A percentile compares a stretch with the other conserved stretches of the same genome.
These are phyloP conservation scores for Leptoclinus maculatus DNA, from an alignment of 2,797 vertebrate species.

Conservation along the genomic window DNA sequence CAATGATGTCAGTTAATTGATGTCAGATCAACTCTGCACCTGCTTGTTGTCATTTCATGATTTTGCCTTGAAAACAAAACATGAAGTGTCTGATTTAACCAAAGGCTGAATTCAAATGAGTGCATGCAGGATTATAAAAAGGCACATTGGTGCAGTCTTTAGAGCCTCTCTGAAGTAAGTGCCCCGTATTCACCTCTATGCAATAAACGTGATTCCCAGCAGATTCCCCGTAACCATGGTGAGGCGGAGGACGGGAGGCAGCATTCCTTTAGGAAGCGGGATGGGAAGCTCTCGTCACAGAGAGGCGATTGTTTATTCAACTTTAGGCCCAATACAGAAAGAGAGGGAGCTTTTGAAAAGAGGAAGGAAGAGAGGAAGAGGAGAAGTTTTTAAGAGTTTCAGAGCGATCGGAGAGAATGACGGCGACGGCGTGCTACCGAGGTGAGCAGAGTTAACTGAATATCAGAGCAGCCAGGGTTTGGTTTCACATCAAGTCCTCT, in stretches of 20 bases:
- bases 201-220: constrained; percentile 83
- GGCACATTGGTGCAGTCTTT: constrained; percentile 10
- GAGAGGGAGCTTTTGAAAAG: constrained; percentile 64
- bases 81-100: constrained; percentile 22
- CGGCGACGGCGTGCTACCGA: constrained; percentile 4
- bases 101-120: constrained; percentile 23
- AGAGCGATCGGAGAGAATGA: constrained; percentile 19
- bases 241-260: constrained; percentile 84
- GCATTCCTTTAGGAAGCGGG: constrained; percentile 90
- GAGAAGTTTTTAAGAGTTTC: constrained; percentile 11
- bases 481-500: constrained; percentile 88
- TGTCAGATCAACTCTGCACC: constrained; percentile 6
- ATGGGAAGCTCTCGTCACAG: constrained; percentile 84
- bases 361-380: constrained; percentile 32
- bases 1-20: constrained; percentile 29
- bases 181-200: constrained; percentile 46
- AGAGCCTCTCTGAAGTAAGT: constrained; percentile 4
- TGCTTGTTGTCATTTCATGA: constrained; percentile 22
- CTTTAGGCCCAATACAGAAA: constrained; percentile 80
- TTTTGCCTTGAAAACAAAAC: neutral
- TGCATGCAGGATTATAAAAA: constrained; percentile 3
- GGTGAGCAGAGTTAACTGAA: constrained; percentile 18
- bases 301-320: constrained; percentile 92
- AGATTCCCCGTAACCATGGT: constrained; percentile 93
- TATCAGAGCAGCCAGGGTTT: constrained; percentile 75